Percentiles rank a stretch among this genome's conserved stretches.
These are phyloP conservation scores for Merops nubicus DNA, from an alignment of 2,113 vertebrate species.

Conservation along the genomic window DNA sequence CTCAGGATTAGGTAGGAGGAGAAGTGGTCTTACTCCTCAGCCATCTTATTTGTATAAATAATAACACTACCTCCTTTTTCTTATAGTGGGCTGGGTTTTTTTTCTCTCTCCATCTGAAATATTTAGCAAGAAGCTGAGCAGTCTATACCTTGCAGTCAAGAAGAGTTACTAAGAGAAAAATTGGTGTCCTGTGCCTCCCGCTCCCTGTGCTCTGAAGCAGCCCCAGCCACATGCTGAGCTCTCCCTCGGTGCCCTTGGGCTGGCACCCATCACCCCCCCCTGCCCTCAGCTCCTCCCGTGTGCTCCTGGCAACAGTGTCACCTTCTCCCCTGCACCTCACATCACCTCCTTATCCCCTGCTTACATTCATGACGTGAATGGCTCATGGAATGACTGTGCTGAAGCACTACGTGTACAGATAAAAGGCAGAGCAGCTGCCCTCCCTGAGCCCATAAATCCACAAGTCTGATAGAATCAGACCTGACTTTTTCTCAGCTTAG, in stretches of 20 bases:
- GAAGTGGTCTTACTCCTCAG: neutral
- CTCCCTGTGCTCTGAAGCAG: neutral
- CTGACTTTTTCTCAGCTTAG: neutral
- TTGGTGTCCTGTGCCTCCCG: neutral
- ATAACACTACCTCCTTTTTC: neutral
- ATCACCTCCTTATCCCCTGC: neutral
- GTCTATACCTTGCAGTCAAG: neutral
- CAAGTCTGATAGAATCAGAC: neutral
- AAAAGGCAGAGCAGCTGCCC: neutral
- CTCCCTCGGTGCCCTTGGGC: accelerated
- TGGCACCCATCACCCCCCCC: accelerated
- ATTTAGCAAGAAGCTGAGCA: neutral
- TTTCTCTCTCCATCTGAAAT: neutral
- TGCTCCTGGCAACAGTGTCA: neutral
- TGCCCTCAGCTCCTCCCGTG: no score
- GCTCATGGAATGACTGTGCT: neutral
- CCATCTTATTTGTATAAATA: neutral
- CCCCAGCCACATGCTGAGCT: accelerated
- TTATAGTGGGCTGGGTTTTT: neutral
- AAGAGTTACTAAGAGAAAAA: neutral
- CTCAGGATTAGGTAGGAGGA: neutral
- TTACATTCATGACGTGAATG: neutral
- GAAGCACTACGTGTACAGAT: neutral
- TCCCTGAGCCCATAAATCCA: neutral
- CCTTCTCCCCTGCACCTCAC: neutral